Base-by-base conservation (phyloP, 2,888 invertebrate species). In the Argynnis bischoffii region DNA sequence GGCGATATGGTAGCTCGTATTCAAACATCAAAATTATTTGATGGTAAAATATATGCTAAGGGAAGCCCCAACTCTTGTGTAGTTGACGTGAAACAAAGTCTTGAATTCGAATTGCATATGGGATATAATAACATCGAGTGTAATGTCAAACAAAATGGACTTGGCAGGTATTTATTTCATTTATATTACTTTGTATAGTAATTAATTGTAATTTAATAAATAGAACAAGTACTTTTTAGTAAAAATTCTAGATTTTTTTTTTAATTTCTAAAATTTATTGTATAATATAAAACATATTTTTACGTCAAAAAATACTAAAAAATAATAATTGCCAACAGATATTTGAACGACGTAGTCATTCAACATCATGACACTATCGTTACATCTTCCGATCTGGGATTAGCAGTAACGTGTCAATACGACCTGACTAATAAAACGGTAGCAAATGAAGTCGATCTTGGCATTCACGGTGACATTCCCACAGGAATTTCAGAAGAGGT, bases 361-460 rank as follows among this genome's bases (percentile, higher is more conserved):
- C 98, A 98, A 85, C 98, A 98, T 90, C 98, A 98, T 92, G 98
- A 98, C 84, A 97, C 97, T 81, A 98, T 98, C 79, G 98, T 98
- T 73, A 98, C 98, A 74, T 97, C 97, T 73, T 97, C 98, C 61
- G 98, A 98, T 94, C 94, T 98, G 79, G 98, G 98, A 51, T 94
- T 98, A 66, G 97, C 98, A 57, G 97, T 98, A 70, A 97, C 98
- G 75, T 98, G 98, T 87, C 98, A 98, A 84, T 98, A 98, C 88
- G 98, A 98, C 86, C 93, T 98, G 78, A 97, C 97, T 77, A 98
- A 98, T 88, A 98, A 98, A 93, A 98, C 97, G 64, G 98, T 98
- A 54, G 96, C 97, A 69, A 98, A 98, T 88, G 97, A 98, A 87
- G 97, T 98, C 63, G 97, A 97, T 86, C 94, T 97, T 74, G 97